Evolutionary conservation across 2,113 vertebrate species (phyloP).

Genomic region (Neodon shergylaensis): DNA sequence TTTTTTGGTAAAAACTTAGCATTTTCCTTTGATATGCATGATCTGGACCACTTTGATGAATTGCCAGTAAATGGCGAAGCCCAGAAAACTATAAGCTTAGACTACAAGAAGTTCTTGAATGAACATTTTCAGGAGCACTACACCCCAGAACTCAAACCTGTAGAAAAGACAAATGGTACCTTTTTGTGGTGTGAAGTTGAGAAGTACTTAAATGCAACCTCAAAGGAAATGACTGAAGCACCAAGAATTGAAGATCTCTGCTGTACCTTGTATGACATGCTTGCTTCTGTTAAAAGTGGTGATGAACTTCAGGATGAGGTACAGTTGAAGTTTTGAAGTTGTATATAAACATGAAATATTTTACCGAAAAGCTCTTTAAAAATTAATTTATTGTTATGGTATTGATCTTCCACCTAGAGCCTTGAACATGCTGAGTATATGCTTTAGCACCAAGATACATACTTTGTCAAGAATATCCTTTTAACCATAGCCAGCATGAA

Average conservation of each 20-base stretch:
- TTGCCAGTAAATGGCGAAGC: slow-evolving; percentile 84
- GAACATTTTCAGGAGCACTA: slow-evolving; percentile 84
- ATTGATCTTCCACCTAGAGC: not conserved
- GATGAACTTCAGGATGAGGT: slow-evolving; percentile 99
- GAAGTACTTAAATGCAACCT: slow-evolving; percentile 90
- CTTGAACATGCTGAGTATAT: not conserved
- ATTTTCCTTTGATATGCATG: slow-evolving; percentile 95
- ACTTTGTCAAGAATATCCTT: not conserved
- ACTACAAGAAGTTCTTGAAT: slow-evolving; percentile 92
- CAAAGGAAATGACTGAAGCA: slow-evolving; percentile 88
- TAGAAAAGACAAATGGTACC: slow-evolving; percentile 85
- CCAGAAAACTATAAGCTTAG: slow-evolving; percentile 86
- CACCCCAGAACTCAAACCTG: slow-evolving; percentile 77
- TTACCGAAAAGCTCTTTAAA: slow-evolving; percentile 38
- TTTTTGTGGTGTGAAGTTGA: slow-evolving; percentile 93
- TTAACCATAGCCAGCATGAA: slow-evolving; percentile 32
- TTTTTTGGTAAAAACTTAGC: slow-evolving; percentile 92
- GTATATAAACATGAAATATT: slow-evolving; percentile 42
- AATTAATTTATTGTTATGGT: not conserved
- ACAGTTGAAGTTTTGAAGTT: slow-evolving; percentile 74
- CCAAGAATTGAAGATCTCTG: slow-evolving; percentile 95
- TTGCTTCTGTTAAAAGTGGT: slow-evolving; percentile 93
- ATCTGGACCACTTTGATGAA: slow-evolving; percentile 91
- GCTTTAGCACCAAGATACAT: not conserved
- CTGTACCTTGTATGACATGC: slow-evolving; percentile 96